phyloP scores from a whole-genome alignment of 2,113 vertebrate genomes.

The Psilopsiagon aymara region DNA sequence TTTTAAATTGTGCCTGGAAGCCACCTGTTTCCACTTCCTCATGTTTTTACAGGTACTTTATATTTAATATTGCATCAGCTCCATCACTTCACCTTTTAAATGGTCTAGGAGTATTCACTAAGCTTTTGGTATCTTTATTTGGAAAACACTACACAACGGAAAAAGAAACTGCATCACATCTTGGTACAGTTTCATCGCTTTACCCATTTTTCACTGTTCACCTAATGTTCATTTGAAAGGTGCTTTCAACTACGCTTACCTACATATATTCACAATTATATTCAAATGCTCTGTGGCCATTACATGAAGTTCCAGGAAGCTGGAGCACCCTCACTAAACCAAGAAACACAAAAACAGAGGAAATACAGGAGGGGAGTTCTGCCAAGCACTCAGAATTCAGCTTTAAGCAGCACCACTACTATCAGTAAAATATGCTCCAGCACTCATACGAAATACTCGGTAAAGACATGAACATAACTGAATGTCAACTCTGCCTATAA shows the following conservation, averaged over 20 bases:
- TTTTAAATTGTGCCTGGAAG: constrained; percentile 71
- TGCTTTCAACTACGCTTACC: background rate
- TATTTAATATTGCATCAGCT: constrained; percentile 72
- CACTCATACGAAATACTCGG: background rate
- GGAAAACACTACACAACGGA: constrained; percentile 66
- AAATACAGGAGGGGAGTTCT: background rate
- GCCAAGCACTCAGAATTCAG: background rate
- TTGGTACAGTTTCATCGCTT: constrained; percentile 3
- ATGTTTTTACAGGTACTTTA: constrained; percentile 70
- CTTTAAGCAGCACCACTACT: background rate
- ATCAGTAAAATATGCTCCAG: background rate
- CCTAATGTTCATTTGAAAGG: background rate
- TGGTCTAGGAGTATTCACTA: constrained; percentile 71
- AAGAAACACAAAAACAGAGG: background rate
- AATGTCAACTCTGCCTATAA: background rate
- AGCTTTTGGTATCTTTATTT: constrained; percentile 72
- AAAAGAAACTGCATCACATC: constrained; percentile 46
- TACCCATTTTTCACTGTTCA: background rate
- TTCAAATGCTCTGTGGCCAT: background rate
- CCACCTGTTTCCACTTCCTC: constrained; percentile 55
- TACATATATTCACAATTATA: background rate
- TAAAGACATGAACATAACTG: background rate
- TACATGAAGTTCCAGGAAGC: background rate
- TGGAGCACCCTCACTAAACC: background rate
- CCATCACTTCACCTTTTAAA: constrained; percentile 75